phyloP scores from a whole-genome alignment of 2,888 invertebrate genomes.

The Cosmorhoe ocellata region DNA sequence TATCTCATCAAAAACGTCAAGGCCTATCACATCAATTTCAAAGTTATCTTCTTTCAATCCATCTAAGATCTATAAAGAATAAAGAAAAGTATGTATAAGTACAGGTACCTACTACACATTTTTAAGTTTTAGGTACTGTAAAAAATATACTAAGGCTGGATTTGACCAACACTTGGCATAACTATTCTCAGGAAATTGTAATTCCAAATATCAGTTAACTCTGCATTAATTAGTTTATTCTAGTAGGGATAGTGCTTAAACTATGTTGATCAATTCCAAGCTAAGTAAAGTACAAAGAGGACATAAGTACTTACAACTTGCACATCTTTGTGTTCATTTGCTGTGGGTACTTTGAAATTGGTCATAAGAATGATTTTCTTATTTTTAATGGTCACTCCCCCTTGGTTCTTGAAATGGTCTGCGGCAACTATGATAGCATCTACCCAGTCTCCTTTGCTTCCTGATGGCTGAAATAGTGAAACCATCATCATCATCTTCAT shows the following conservation, averaged over 20 bases:
- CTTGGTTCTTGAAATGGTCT: conserved; percentile 67
- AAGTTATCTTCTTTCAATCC: conserved; percentile 80
- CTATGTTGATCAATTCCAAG: too few species aligned
- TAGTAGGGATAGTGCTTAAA: too few species aligned
- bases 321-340: conserved; percentile 68
- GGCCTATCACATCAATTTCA: conserved; percentile 85
- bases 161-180: too few species aligned
- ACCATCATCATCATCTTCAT: too few species aligned
- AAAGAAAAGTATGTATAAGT: neutral
- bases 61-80: conserved; percentile 52
- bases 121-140: too few species aligned
- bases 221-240: too few species aligned
- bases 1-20: conserved; percentile 62
- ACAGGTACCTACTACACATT: too few species aligned
- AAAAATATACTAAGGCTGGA: too few species aligned
- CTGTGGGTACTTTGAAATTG: conserved; percentile 77
- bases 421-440: conserved; percentile 83
- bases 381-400: conserved; percentile 49
- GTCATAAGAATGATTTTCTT: conserved; percentile 85
- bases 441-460: conserved; percentile 85
- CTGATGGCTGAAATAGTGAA: conserved; percentile 53
- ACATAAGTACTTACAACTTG: conserved; percentile 63
- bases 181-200: too few species aligned
- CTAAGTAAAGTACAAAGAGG: too few species aligned
- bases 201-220: too few species aligned